Conservation (phyloP, 1,140 invertebrate species). For the Panagrolaimus sp. region DNA sequence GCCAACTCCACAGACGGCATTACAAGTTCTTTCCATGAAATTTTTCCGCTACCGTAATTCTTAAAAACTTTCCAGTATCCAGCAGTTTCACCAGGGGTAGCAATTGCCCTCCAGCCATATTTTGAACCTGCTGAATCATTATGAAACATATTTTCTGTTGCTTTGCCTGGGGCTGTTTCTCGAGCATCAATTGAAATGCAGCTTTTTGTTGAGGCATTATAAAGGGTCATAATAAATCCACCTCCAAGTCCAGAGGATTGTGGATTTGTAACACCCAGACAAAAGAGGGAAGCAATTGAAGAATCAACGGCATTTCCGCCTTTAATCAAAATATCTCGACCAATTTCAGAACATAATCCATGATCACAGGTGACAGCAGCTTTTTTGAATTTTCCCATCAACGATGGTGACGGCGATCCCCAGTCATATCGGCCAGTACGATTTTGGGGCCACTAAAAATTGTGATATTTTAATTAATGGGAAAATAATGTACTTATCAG, state of each 20-base stretch:
- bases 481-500: too few relatives aligned
- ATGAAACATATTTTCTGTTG: conserved; percentile 70
- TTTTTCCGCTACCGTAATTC: conserved; percentile 68
- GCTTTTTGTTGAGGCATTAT: conserved; percentile 61
- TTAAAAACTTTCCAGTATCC: conserved; percentile 79
- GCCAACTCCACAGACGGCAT: conserved; percentile 72
- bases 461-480: too few relatives aligned
- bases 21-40: conserved; percentile 77
- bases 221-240: conserved; percentile 77
- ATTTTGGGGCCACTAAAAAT: conserved; percentile 34
- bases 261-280: conserved; percentile 76
- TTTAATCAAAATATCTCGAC: conserved; percentile 68
- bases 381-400: conserved; percentile 48
- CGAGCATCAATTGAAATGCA: conserved; percentile 68
- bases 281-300: conserved; percentile 75
- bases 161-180: conserved; percentile 72
- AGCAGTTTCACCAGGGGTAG: conserved; percentile 80
- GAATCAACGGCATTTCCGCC: conserved; percentile 83
- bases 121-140: conserved; percentile 63
- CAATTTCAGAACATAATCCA: conserved; percentile 56
- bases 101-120: conserved; percentile 69
- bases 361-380: conserved; percentile 57
- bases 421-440: conserved; percentile 47
- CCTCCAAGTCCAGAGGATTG: conserved; percentile 76
- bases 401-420: conserved; percentile 43